Evolutionary conservation across 2,888 invertebrate genomes (phyloP), one percentile per base, ranked within the genome.

Genomic region (Phyllotreta cruciferae): DNA sequence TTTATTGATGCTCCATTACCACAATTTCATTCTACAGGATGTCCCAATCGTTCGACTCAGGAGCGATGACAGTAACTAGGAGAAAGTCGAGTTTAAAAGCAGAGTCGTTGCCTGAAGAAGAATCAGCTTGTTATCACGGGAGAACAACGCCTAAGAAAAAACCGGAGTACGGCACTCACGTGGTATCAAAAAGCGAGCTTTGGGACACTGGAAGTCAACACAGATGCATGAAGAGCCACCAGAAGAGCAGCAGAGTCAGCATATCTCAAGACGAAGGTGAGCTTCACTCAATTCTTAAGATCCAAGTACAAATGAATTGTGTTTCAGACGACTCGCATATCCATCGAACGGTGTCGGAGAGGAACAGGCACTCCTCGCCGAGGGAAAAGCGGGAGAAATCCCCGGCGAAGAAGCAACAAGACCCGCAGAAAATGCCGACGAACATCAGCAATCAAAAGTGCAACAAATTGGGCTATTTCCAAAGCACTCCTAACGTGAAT

Each of bases 401-500:
- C 56, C 78, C 72, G 36, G 68, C 64, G 58, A 77, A 74, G 60
- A 67, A 68, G 41, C 56, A 65, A 36, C 63, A 71, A 37, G 67
- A 67, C 39, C 56, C 65, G 9, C 65, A 71, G 37, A 72, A 71
- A 41, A 60, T 74, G 13, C 66, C 72, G 8, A 57, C 70, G 49
- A 74, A 74, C 54, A 78, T 80, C 24, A 79, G 79, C 69, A 80
- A 79, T 64, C 80, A 80, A 61, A 80, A 82, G 70, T 77, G 77
- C 71, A 79, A 77, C 67, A 81, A 80, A 66, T 68, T 82, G 73
- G 82, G 84, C 66, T 85, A 86, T 74, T 86, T 85, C 68, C 87
- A 86, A 70, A 86, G 86, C 72, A 87, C 86, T 3, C 87, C 87
- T 8, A 85, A 87, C 74, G 86, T 87, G 44, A 84, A 85, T n/a